A percentile compares a stretch with the other conserved stretches of the same genome.
These are phyloP conservation scores for Sarotherodon lohbergeri DNA, from an alignment of 2,113 vertebrate species.

Conservation along the genomic window DNA sequence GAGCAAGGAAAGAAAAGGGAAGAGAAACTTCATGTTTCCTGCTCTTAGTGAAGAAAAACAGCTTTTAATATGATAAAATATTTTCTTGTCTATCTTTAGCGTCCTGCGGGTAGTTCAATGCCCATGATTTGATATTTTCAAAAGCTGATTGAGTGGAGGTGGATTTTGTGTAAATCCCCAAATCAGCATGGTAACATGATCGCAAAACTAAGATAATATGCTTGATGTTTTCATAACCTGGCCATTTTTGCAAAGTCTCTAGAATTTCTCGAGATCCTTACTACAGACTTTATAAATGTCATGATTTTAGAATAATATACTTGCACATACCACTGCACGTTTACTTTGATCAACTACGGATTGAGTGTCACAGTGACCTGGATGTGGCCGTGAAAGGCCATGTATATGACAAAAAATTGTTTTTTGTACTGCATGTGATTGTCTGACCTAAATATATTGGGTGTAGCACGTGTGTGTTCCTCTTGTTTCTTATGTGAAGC, in stretches of 20 bases:
- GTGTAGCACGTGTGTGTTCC: background rate
- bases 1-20: constrained; percentile 1
- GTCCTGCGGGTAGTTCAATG: background rate
- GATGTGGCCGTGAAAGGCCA: background rate
- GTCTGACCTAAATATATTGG: background rate
- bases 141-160: background rate
- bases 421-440: background rate
- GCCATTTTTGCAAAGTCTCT: background rate
- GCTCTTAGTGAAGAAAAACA: background rate
- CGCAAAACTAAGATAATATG: background rate
- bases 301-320: background rate
- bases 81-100: background rate
- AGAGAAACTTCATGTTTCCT: background rate
- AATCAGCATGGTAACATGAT: background rate
- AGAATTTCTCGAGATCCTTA: background rate
- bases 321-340: background rate
- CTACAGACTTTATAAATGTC: rapidly evolving
- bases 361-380: background rate
- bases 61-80: background rate
- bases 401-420: background rate
- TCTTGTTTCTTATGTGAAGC: background rate
- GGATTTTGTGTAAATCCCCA: background rate
- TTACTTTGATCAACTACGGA: background rate
- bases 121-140: background rate
- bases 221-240: background rate